A percentile compares a stretch with the other conserved stretches of the same genome.
Conservation (phyloP, 2,797 vertebrate species). For the Arrhamphus sclerolepis region DNA sequence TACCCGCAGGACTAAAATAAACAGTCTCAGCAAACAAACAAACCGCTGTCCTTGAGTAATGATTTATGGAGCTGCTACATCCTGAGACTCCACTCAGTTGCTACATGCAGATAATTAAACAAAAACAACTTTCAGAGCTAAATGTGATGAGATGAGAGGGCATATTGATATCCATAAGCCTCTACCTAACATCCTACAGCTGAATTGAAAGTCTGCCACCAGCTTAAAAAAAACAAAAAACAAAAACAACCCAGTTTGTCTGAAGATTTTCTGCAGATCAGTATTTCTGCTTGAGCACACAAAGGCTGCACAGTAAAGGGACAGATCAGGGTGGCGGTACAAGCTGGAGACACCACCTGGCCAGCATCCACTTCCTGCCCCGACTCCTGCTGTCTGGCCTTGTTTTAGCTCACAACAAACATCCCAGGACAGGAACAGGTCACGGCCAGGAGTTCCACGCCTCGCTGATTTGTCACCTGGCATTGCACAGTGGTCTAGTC, state of each 20-base stretch:
- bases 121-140: slow-evolving; percentile 15
- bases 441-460: slow-evolving; percentile 18
- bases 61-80: slow-evolving; percentile 24
- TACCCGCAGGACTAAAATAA: slow-evolving; percentile 23
- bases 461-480: slow-evolving; percentile 44
- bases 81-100: slow-evolving; percentile 16
- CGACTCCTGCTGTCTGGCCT: slow-evolving; percentile 23
- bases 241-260: slow-evolving; percentile 6
- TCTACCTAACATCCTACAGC: slow-evolving; percentile 53
- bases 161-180: slow-evolving; percentile 22
- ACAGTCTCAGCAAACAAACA: slow-evolving; percentile 20
- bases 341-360: slow-evolving; percentile 53
- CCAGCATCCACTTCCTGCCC: slow-evolving; percentile 13
- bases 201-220: slow-evolving; percentile 9
- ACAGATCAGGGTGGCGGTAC: slow-evolving; percentile 30
- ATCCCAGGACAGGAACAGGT: slow-evolving; percentile 25
- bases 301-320: slow-evolving; percentile 12
- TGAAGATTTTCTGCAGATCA: slow-evolving; percentile 20
- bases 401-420: slow-evolving; percentile 39
- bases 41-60: slow-evolving; percentile 36
- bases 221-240: too few relatives aligned
- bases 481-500: neutral
- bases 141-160: slow-evolving; percentile 17
- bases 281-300: slow-evolving; percentile 41
- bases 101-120: slow-evolving; percentile 40